A percentile compares a stretch with the other conserved stretches of the same genome.
Conservation (phyloP, 2,113 vertebrate genomes). For the Antennarius striatus region DNA sequence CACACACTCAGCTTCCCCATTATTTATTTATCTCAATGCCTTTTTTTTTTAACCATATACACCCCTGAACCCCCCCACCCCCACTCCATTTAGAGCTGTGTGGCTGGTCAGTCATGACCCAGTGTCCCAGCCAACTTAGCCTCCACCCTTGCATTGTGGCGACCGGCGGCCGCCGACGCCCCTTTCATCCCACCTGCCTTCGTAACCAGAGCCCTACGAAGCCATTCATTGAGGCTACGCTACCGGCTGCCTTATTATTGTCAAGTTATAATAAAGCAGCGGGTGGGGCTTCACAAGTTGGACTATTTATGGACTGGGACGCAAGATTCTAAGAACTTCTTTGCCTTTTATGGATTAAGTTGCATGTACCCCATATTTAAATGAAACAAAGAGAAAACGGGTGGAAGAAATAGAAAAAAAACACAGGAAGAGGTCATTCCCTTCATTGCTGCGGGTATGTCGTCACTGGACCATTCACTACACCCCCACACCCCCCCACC, state of each 20-base stretch:
- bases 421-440: slow-evolving; percentile 66
- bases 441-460: slow-evolving; percentile 65
- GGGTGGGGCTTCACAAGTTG: slow-evolving; percentile 44
- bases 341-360: slow-evolving; percentile 68
- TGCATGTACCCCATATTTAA: slow-evolving; percentile 57
- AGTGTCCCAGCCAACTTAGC: slow-evolving; percentile 40
- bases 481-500: slow-evolving; percentile 21
- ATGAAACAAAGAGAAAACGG: slow-evolving; percentile 23
- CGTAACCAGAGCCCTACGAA: slow-evolving; percentile 24
- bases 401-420: slow-evolving; percentile 15
- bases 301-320: slow-evolving; percentile 53
- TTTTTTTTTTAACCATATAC: slow-evolving; percentile 42
- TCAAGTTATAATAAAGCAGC: slow-evolving; percentile 39
- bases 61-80: slow-evolving; percentile 16
- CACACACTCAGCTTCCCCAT: slow-evolving; percentile 23
- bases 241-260: slow-evolving; percentile 50
- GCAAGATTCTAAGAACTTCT: slow-evolving; percentile 44
- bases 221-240: slow-evolving; percentile 46
- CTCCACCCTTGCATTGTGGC: slow-evolving; percentile 58
- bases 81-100: slow-evolving; percentile 26
- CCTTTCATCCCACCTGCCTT: slow-evolving; percentile 41
- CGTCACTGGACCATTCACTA: slow-evolving; percentile 68
- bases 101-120: slow-evolving; percentile 45
- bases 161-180: slow-evolving; percentile 32
- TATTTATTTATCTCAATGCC: slow-evolving; percentile 44